These are phyloP conservation scores for Manis pentadactyla DNA, from an alignment of 2,797 vertebrate species.

Conservation along the genomic window DNA sequence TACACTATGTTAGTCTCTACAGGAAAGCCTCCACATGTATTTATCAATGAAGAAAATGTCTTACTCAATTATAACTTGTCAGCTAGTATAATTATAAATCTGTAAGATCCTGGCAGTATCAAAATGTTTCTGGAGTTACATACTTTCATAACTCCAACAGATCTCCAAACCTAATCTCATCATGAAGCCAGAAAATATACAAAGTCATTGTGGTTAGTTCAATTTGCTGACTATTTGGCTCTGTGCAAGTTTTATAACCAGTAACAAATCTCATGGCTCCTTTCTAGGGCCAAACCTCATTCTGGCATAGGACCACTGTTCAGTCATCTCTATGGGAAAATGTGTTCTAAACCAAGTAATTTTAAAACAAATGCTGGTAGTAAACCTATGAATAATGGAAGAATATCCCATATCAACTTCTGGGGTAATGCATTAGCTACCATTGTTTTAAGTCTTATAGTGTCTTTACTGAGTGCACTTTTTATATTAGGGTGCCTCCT, in stretches of 20 bases:
- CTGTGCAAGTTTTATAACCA: slow-evolving; percentile 4
- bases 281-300: slow-evolving; percentile 44
- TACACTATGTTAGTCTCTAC: not conserved
- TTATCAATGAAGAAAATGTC: slow-evolving; percentile 51
- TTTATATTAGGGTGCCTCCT: not conserved
- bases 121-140: slow-evolving; percentile 16
- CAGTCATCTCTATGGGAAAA: slow-evolving; percentile 31
- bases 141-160: not conserved
- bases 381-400: not conserved
- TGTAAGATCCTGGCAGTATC: not conserved
- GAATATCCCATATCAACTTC: not conserved
- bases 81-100: slow-evolving; percentile 3
- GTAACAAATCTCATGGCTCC: slow-evolving; percentile 31
- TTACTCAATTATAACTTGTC: slow-evolving; percentile 20
- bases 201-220: not conserved
- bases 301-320: not conserved
- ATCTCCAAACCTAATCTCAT: slow-evolving; percentile 4
- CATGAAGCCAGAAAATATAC: slow-evolving; percentile 16
- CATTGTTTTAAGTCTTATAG: not conserved
- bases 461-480: not conserved
- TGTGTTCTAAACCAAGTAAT: slow-evolving; percentile 9
- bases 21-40: not conserved
- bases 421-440: not conserved
- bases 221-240: slow-evolving; percentile 26
- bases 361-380: not conserved